Base-by-base conservation (phyloP, 2,888 invertebrate species). In the Limnephilus auricula region DNA sequence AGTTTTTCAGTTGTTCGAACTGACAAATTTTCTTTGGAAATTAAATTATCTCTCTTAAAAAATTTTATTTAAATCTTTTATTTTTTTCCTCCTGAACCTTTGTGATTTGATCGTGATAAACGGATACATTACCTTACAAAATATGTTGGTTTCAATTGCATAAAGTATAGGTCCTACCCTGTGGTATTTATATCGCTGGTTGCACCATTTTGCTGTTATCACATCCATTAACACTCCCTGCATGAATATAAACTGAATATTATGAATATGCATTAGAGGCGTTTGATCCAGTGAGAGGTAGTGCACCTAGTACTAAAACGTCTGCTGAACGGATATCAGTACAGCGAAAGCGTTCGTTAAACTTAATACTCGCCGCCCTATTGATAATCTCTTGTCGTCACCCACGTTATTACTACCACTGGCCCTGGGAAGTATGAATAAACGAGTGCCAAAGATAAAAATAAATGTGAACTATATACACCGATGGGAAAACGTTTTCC, bases 201-300 rank as follows among this genome's bases (percentile, higher is more conserved):
- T 25, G 65, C 65, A 34, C 82, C 82, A 18, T 82, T 82, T 82
- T 25, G 82, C 82, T 82, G 82, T 34, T 82, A 25, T 82, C 82
- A 37, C 82, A 25, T 18, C 25, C 82, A 37, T 82, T 34, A 82
- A 34, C 82, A 37, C 32, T 25, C 34, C 25, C 2, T 34, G 34
- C 34, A 82, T 18, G 34, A 82, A 82, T 34, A 65, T 65, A 15
- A 15, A 65, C 25, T 6, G n/a, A 65, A 65, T n/a, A 65, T 65
- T 65, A 82, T 34, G 82, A 82, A 82, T 34, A 82, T 82, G 82
- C 82, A 82, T 82, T 82, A 82, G 82, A 34, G 34, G 80, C 31
- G 32, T 32, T 32, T 32, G 31, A 80, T 31, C 31, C 4, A 25
- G 65, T n/a, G 25, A n/a, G 25, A 65, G 25, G 65, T n/a, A n/a